Conservation (phyloP, 1,140 invertebrate species). For the Tetramorium parvispinum region DNA sequence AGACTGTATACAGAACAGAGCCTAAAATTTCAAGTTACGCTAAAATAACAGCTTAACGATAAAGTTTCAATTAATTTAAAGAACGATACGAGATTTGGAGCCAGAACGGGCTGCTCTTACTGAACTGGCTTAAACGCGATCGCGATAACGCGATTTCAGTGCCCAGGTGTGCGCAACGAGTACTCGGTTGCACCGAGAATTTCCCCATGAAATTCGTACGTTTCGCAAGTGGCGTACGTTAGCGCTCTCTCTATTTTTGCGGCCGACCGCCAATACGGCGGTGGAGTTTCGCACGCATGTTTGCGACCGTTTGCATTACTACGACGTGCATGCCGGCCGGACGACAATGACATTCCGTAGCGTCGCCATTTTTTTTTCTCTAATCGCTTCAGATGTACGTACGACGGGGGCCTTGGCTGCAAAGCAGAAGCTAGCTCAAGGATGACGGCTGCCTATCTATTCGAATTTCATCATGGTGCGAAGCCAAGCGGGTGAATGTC, state of each 20-base stretch:
- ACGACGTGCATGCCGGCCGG: conserved; percentile 31
- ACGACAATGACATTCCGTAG: conserved; percentile 75
- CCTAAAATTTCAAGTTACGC: background rate
- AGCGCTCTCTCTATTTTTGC: conserved; percentile 55
- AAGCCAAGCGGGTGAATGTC: conserved; percentile 76
- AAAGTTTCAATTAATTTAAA: background rate
- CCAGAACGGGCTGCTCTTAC: background rate
- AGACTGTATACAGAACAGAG: background rate
- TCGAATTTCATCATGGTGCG: conserved; percentile 74
- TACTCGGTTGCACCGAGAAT: conserved; percentile 8
- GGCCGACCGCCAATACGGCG: background rate
- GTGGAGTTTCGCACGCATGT: background rate
- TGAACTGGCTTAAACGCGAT: background rate
- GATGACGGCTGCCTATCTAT: conserved; percentile 72
- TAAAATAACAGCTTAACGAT: too few species aligned
- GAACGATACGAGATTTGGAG: background rate
- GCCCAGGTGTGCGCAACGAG: background rate
- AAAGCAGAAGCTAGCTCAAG: conserved; percentile 75
- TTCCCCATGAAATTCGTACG: conserved; percentile 42
- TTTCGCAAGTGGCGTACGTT: conserved; percentile 28
- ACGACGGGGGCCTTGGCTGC: conserved; percentile 65
- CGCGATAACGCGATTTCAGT: conserved; percentile 39
- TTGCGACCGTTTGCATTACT: background rate
- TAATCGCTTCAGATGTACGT: conserved; percentile 69
- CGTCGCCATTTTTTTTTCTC: conserved; percentile 72